Evolutionary conservation across 1,140 invertebrate species (phyloP).

Genomic region (Capitella teleta): DNA sequence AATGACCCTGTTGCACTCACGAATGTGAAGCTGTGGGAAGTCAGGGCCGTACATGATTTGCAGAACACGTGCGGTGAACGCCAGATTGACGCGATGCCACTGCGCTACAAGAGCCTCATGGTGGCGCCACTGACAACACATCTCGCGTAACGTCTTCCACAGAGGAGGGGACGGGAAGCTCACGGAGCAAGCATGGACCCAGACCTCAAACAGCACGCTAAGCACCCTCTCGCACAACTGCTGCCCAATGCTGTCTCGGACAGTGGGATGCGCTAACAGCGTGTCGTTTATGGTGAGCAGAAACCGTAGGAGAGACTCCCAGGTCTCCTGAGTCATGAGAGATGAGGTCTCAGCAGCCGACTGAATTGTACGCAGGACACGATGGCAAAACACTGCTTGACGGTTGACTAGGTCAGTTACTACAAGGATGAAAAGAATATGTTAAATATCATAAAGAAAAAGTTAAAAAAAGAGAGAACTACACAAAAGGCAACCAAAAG

Average conservation of each 20-base stretch:
- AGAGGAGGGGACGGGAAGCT: constrained; percentile 85
- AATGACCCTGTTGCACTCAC: constrained; percentile 1
- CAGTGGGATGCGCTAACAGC: constrained; percentile 76
- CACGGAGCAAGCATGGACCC: constrained; percentile 79
- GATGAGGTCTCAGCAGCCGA: constrained; percentile 67
- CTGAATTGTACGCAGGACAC: constrained; percentile 79
- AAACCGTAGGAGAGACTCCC: constrained; percentile 80
- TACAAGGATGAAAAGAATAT: constrained; percentile 10
- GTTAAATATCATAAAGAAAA: background rate
- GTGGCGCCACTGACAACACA: constrained; percentile 85
- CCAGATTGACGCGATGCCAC: constrained; percentile 87
- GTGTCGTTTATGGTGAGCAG: constrained; percentile 86
- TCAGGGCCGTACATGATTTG: constrained; percentile 77
- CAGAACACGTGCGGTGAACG: constrained; percentile 70
- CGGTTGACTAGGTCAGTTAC: constrained; percentile 51
- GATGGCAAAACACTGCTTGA: constrained; percentile 88
- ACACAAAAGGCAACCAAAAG: background rate
- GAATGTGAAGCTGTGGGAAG: constrained; percentile 30
- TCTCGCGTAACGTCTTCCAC: constrained; percentile 90
- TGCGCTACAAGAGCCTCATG: constrained; percentile 76
- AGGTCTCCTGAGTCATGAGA: constrained; percentile 70
- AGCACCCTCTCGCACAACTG: constrained; percentile 87
- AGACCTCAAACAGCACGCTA: constrained; percentile 84
- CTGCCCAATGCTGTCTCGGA: constrained; percentile 80
- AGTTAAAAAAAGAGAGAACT: background rate